Conservation (phyloP, 2,113 vertebrate genomes). For the Corydoras sp. region DNA sequence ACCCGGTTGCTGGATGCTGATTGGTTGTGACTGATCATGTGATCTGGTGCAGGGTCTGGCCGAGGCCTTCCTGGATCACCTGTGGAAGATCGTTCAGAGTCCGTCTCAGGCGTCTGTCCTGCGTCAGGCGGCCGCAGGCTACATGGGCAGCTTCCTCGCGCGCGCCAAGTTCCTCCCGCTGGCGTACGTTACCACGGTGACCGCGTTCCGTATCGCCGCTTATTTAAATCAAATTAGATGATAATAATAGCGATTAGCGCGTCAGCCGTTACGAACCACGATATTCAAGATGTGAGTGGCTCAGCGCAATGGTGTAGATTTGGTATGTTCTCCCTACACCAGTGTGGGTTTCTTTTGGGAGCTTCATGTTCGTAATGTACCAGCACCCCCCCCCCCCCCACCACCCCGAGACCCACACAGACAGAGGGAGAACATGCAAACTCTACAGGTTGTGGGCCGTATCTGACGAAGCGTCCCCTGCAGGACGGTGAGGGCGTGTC, state of each 20-base stretch:
- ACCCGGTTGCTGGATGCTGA: not conserved
- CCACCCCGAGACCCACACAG: too few relatives aligned
- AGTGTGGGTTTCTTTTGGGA: too few relatives aligned
- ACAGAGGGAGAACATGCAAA: too few relatives aligned
- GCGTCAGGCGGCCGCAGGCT: conserved; percentile 83
- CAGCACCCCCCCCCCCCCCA: too few relatives aligned
- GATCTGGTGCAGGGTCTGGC: conserved; percentile 72
- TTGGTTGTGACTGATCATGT: not conserved
- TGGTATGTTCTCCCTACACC: too few relatives aligned
- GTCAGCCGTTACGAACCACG: too few relatives aligned
- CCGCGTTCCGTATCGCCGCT: too few relatives aligned
- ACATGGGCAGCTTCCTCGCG: conserved; percentile 91
- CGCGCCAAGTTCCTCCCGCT: conserved; percentile 88
- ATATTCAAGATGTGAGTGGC: too few relatives aligned
- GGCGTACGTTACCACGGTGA: conserved; percentile 68
- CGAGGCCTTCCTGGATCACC: conserved; percentile 92
- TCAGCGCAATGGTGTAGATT: too few relatives aligned
- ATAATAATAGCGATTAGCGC: too few relatives aligned
- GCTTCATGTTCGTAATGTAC: too few relatives aligned
- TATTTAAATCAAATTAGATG: too few relatives aligned
- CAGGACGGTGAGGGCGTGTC: conserved; percentile 87
- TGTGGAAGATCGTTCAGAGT: conserved; percentile 87
- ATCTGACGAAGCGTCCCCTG: not conserved
- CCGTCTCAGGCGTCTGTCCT: conserved; percentile 82
- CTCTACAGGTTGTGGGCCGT: not conserved